phyloP scores from a whole-genome alignment of 2,113 vertebrate species.

The Rhinoptilus africanus region DNA sequence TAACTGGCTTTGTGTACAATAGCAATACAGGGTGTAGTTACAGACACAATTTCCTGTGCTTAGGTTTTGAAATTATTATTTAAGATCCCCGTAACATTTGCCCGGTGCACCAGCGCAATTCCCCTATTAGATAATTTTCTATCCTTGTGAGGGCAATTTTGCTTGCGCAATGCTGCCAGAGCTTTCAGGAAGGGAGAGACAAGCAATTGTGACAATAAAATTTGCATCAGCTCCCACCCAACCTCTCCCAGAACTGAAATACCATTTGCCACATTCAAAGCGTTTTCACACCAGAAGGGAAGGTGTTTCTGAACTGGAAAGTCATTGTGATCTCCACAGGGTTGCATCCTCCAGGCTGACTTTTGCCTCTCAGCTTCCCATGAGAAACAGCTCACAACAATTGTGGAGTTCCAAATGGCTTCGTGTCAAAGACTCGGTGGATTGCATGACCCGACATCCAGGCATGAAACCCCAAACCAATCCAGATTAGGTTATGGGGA shows the following conservation, averaged over 20 bases:
- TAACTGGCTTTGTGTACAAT: conserved; percentile 35
- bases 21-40: conserved; percentile 53
- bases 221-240: conserved; percentile 72
- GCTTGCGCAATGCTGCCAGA: conserved; percentile 59
- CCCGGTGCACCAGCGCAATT: conserved; percentile 35
- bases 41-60: conserved; percentile 62
- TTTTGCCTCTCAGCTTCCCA: neutral
- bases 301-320: conserved; percentile 15
- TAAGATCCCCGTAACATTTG: conserved; percentile 22
- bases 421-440: neutral
- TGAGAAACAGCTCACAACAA: neutral
- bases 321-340: conserved; percentile 10
- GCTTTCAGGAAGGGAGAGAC: conserved; percentile 80
- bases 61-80: conserved; percentile 47
- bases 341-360: neutral
- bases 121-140: conserved; percentile 70
- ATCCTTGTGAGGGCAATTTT: conserved; percentile 62
- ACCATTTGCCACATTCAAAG: conserved; percentile 27
- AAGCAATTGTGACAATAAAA: conserved; percentile 68
- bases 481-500: neutral
- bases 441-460: neutral
- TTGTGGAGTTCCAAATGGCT: neutral
- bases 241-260: conserved; percentile 67
- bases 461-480: neutral
- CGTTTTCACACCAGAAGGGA: conserved; percentile 36